phyloP scores from a whole-genome alignment of 92 coral and sea anemone species.

The Umimayanthus chanpuru region DNA sequence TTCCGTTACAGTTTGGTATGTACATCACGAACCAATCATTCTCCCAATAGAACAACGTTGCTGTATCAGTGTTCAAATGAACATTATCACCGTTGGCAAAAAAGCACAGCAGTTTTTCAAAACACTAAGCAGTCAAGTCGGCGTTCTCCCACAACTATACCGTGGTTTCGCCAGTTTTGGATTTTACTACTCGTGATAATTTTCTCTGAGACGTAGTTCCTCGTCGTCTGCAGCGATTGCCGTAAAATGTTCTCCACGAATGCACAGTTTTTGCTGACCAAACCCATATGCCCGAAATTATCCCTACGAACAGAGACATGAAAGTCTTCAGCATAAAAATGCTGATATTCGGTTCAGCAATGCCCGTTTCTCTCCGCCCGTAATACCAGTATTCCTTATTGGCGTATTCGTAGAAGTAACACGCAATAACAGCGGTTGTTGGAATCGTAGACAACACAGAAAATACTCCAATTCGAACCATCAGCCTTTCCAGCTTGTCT shows the following conservation, averaged over 20 bases:
- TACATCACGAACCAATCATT: background rate
- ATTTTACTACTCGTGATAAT: background rate
- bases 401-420: conserved; percentile 95
- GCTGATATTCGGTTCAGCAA: conserved; percentile 87
- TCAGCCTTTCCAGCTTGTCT: conserved; percentile 90
- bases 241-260: conserved; percentile 81
- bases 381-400: conserved; percentile 95
- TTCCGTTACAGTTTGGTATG: background rate
- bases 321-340: conserved; percentile 88
- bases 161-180: conserved; percentile 65
- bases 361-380: conserved; percentile 72
- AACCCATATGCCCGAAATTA: conserved; percentile 95
- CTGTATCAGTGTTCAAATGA: background rate
- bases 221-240: conserved; percentile 56
- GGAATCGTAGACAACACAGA: conserved; percentile 92
- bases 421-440: conserved; percentile 85
- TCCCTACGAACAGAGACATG: conserved; percentile 93
- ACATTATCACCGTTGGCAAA: background rate
- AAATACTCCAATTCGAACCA: conserved; percentile 91
- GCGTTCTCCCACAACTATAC: conserved; percentile 45
- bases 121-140: too few relatives aligned
- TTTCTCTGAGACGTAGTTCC: conserved; percentile 56
- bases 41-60: background rate
- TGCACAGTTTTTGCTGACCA: conserved; percentile 83
- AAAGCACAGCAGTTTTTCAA: background rate